phyloP scores from a whole-genome alignment of 2,113 vertebrate species.

The Sinocyclocheilus anophthalmus region DNA sequence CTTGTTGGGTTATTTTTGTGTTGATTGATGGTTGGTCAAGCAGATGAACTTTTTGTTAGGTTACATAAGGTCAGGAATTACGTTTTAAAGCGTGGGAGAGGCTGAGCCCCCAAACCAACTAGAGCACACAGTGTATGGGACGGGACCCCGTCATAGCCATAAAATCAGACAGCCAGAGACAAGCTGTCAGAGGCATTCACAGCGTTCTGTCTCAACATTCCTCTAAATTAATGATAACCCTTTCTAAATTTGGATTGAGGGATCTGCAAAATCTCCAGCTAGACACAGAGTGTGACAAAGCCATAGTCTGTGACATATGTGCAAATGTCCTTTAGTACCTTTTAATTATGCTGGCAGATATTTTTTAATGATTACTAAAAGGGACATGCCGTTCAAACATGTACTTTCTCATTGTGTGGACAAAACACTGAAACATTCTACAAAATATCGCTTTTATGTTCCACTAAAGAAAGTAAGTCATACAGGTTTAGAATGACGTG shows the following conservation, averaged over 20 bases:
- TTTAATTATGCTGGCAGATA: not conserved
- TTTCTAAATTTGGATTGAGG: constrained; percentile 12
- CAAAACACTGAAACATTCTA: not conserved
- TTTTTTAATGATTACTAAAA: not conserved
- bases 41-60: not conserved
- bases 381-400: not conserved
- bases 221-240: constrained; percentile 9
- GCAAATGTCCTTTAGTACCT: not conserved
- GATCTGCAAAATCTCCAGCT: constrained; percentile 12
- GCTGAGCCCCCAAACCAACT: not conserved
- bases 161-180: constrained; percentile 2
- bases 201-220: not conserved
- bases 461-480: not conserved
- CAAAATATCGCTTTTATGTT: not conserved
- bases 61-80: not conserved
- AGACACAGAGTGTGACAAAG: not conserved
- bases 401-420: not conserved
- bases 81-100: constrained; percentile 21
- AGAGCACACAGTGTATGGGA: not conserved
- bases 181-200: constrained; percentile 11
- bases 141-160: not conserved
- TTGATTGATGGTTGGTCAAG: constrained; percentile 32
- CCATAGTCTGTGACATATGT: not conserved
- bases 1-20: constrained; percentile 7
- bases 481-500: not conserved